Conservation (phyloP, 2,797 vertebrate species). For the Potorous gilbertii region DNA sequence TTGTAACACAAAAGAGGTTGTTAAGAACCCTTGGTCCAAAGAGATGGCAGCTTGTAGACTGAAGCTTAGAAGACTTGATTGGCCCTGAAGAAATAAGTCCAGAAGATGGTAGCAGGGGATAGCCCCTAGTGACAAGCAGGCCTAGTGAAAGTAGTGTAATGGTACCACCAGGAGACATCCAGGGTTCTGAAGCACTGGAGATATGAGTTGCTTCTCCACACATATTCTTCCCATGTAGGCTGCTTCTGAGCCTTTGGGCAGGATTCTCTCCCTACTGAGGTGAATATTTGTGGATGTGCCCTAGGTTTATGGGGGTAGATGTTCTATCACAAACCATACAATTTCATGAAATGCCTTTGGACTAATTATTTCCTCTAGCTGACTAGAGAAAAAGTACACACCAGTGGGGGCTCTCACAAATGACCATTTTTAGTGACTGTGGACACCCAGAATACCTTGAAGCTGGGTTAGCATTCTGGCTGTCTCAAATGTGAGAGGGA, state of each 20-base stretch:
- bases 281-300: background rate
- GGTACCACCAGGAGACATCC: background rate
- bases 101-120: background rate
- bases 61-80: background rate
- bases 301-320: background rate
- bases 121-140: background rate
- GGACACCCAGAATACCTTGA: background rate
- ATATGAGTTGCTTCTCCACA: background rate
- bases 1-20: background rate
- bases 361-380: background rate
- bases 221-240: background rate
- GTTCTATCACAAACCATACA: background rate
- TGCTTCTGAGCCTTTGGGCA: background rate
- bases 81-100: background rate
- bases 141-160: background rate
- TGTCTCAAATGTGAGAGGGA: background rate
- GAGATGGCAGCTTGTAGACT: background rate
- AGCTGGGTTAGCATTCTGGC: background rate
- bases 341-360: background rate
- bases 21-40: background rate
- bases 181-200: background rate
- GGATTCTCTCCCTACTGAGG: background rate
- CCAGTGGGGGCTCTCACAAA: background rate
- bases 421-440: background rate
- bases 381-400: background rate